These are phyloP conservation scores for Acrossocheilus wenchowensis DNA, from an alignment of 2,797 vertebrate genomes.

Conservation along the genomic window DNA sequence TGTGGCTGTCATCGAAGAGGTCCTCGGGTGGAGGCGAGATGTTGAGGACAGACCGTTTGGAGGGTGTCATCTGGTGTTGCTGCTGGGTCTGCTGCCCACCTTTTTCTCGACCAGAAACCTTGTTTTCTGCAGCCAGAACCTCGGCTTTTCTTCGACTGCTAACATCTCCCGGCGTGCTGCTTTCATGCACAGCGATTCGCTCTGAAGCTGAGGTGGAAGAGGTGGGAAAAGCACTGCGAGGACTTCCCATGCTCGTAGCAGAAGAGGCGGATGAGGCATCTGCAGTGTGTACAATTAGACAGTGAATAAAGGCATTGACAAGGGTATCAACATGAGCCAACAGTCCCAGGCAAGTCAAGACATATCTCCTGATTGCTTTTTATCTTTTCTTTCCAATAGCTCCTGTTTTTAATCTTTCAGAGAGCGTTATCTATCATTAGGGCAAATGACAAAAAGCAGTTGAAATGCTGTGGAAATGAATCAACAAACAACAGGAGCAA, in stretches of 20 bases:
- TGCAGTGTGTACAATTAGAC: slow-evolving; percentile 93
- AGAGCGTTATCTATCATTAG: slow-evolving; percentile 5
- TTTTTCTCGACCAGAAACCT: slow-evolving; percentile 59
- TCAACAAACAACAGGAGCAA: slow-evolving; percentile 17
- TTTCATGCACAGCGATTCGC: slow-evolving; percentile 86
- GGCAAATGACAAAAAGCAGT: slow-evolving; percentile 24
- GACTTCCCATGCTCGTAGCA: slow-evolving; percentile 97
- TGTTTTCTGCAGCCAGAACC: slow-evolving; percentile 67
- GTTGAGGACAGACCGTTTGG: slow-evolving; percentile 94
- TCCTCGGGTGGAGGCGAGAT: slow-evolving; percentile 98
- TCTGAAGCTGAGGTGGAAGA: slow-evolving; percentile 92
- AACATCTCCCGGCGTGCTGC: slow-evolving; percentile 84
- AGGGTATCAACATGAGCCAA: slow-evolving; percentile 84
- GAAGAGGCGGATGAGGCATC: slow-evolving; percentile 95
- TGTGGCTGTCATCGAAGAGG: slow-evolving; percentile 94
- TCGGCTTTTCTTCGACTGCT: slow-evolving; percentile 82
- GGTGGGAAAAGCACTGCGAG: slow-evolving; percentile 97
- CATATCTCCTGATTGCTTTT: slow-evolving; percentile 79
- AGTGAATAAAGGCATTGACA: slow-evolving; percentile 86
- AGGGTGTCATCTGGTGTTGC: slow-evolving; percentile 84
- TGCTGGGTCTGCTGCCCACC: slow-evolving; percentile 75
- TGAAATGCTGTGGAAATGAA: slow-evolving; percentile 40
- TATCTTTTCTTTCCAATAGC: slow-evolving; percentile 62
- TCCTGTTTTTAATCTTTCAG: slow-evolving; percentile 43
- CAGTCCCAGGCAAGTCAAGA: slow-evolving; percentile 88